Evolutionary conservation across 2,113 vertebrate species (phyloP).

Genomic region (Sakesphorus luctuosus): DNA sequence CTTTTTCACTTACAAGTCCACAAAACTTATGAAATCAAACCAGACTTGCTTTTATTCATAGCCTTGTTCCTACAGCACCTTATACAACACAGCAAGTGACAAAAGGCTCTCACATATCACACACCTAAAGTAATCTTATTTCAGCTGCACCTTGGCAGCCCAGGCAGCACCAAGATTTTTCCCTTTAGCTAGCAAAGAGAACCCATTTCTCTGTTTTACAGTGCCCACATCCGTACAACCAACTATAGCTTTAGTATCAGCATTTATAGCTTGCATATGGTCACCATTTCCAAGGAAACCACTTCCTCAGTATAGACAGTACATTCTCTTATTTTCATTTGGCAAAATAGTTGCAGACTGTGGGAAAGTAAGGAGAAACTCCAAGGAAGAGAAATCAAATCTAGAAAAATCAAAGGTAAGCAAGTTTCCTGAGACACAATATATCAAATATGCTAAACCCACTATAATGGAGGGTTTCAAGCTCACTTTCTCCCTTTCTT

Average conservation of each 20-base stretch:
- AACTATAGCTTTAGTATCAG: not conserved
- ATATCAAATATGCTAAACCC: not conserved
- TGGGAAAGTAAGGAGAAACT: not conserved
- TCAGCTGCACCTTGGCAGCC: not conserved
- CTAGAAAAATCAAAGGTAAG: not conserved
- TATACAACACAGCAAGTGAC: not conserved
- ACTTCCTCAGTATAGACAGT: constrained; percentile 19
- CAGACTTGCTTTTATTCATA: not conserved
- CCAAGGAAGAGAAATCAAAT: not conserved
- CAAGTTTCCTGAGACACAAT: not conserved
- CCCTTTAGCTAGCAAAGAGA: constrained; percentile 8
- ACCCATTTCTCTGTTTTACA: not conserved
- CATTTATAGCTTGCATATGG: constrained; percentile 38
- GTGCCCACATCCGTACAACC: not conserved
- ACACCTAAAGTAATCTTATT: constrained; percentile 8
- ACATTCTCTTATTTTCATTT: constrained; percentile 10
- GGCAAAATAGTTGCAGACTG: not conserved
- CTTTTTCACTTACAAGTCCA: not conserved
- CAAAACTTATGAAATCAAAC: not conserved
- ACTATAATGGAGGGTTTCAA: not conserved
- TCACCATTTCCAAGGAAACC: constrained; percentile 52
- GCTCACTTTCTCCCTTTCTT: not conserved
- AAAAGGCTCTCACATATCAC: not conserved
- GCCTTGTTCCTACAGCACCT: accelerated
- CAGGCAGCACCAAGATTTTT: not conserved